phyloP scores from a whole-genome alignment of 2,113 vertebrate genomes.

The Gobiocypris rarus region DNA sequence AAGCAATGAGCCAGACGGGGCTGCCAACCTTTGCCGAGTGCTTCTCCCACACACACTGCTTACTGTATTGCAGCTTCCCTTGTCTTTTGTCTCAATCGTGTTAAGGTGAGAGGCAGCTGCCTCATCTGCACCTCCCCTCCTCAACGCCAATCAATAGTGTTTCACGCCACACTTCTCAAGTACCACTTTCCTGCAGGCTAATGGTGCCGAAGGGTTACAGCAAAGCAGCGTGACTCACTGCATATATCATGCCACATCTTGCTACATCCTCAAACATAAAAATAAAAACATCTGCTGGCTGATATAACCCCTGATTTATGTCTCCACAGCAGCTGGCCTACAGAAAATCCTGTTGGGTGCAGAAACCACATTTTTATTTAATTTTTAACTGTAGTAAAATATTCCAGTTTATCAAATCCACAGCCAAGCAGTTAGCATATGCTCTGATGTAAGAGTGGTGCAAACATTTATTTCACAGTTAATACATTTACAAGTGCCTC shows the following conservation, averaged over 20 bases:
- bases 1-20: slow-evolving; percentile 34
- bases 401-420: background rate
- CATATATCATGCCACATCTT: background rate
- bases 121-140: slow-evolving; percentile 32
- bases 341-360: background rate
- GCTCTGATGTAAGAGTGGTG: background rate
- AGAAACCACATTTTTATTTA: background rate
- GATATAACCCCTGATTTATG: background rate
- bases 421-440: background rate
- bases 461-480: background rate
- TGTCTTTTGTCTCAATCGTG: slow-evolving; percentile 38
- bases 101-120: slow-evolving; percentile 25
- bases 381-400: background rate
- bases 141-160: slow-evolving; percentile 49
- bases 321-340: background rate
- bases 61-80: slow-evolving; percentile 1
- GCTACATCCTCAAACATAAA: background rate
- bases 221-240: slow-evolving; percentile 29
- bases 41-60: slow-evolving; percentile 41
- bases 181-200: slow-evolving; percentile 55
- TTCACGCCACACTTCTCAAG: slow-evolving; percentile 30
- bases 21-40: slow-evolving; percentile 39
- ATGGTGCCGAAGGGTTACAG: slow-evolving; percentile 50
- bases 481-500: background rate
- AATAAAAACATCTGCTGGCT: slow-evolving; percentile 7